phyloP scores from a whole-genome alignment of 2,888 invertebrate genomes.

The Tiliacea aurago region DNA sequence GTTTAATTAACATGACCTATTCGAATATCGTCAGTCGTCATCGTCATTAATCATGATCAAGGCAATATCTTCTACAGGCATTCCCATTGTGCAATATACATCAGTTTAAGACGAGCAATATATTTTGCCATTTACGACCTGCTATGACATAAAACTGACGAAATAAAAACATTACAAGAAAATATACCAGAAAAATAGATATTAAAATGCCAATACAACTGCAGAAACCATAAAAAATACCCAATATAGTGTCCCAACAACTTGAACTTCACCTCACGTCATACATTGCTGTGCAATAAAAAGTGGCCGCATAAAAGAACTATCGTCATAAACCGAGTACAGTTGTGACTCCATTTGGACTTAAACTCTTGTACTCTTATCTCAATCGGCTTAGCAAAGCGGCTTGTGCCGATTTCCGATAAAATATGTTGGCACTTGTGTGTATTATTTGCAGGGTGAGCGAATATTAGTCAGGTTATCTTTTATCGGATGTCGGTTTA shows the following conservation, averaged over 20 bases:
- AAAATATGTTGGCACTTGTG: constrained; percentile 56
- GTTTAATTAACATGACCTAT: background rate
- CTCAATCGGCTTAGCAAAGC: constrained; percentile 68
- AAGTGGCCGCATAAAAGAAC: constrained; percentile 76
- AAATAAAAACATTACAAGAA: constrained; percentile 43
- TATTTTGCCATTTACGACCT: constrained; percentile 26
- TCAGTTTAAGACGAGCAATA: background rate
- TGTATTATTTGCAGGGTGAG: constrained; percentile 35
- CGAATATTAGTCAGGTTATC: constrained; percentile 27
- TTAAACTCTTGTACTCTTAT: constrained; percentile 71
- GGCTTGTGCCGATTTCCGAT: constrained; percentile 57
- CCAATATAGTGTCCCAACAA: constrained; percentile 64
- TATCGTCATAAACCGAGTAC: constrained; percentile 73
- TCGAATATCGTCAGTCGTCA: background rate
- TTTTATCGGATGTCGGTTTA: constrained; percentile 26
- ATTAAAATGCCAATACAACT: constrained; percentile 53
- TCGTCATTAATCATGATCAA: constrained; percentile 29
- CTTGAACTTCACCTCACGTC: constrained; percentile 59
- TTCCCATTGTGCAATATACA: background rate
- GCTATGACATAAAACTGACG: constrained; percentile 21
- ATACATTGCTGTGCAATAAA: constrained; percentile 68
- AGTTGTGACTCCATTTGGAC: constrained; percentile 76
- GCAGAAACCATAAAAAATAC: constrained; percentile 46
- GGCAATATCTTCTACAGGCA: constrained; percentile 8
- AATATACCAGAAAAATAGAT: constrained; percentile 31